Base-by-base conservation (phyloP, 2,888 invertebrate genomes). In the Disparrhopalites patrizii region DNA sequence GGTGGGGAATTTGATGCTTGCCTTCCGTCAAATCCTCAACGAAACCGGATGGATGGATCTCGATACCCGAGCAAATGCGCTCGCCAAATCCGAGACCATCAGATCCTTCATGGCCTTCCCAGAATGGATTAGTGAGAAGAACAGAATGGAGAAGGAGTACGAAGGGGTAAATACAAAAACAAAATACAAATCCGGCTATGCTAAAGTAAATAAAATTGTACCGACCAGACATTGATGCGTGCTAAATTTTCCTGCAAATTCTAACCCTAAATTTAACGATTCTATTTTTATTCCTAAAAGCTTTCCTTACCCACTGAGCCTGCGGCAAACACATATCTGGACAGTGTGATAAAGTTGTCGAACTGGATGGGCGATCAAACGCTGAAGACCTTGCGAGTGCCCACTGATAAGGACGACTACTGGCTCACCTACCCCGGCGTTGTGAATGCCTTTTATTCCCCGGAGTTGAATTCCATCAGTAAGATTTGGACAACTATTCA, bases 21-120 rank as follows among this genome's bases (percentile, higher is more conserved):
- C 90, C 1, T 91, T 91, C 79, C 85, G 86, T 62, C 83, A 84
- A 23, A 84, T 88, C 68, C 84, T 91, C 0, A 78, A 82, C 8
- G 82, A 84, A 65, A 80, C 88, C 68, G 85, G 87, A 62, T 92
- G 92, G 92, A 91, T 92, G 91, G 90, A 91, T 78, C 79, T 80
- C 8, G 80, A 79, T 63, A 92, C 91, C 1, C 84, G 87, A 67
- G 79, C 80, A 43, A 84, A 84, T 71, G 90, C 91, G 0, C 83
- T 82, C 62, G 80, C 81, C 76, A 90, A 90, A 78, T 83, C 86
- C 56, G 80, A 82, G 70, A 85, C 86, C n/a, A 90, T 90, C 80
- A 82, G 86, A 72, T 86, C 87, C 77, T 86, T 87, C 77, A 89
- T 92, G 58, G 91, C 90, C 25, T 91, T 88, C 80, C 91, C 91